A percentile compares a stretch with the other conserved stretches of the same genome.
Evolutionary conservation across 1,140 invertebrate species (phyloP).

Genomic region (Drosophila lowei): DNA sequence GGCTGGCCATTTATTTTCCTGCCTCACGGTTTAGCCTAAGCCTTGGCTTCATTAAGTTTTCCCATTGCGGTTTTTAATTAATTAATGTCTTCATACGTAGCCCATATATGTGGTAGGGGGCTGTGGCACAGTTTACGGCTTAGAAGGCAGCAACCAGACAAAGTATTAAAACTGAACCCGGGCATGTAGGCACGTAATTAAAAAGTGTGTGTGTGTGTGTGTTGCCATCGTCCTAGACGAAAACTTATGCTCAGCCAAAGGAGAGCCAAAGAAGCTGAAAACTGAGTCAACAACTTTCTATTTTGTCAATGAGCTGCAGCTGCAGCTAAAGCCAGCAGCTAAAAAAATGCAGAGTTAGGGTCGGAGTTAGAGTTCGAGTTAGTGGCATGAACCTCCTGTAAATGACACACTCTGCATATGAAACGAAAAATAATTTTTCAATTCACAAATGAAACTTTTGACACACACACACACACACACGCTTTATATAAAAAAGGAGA

Average conservation of each 20-base stretch:
- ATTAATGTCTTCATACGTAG: constrained; percentile 30
- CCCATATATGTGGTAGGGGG: neutral
- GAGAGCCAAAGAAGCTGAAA: constrained; percentile 55
- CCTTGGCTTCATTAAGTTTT: constrained; percentile 23
- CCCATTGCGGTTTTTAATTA: constrained; percentile 38
- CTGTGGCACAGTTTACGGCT: constrained; percentile 36
- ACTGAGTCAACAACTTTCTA: constrained; percentile 78
- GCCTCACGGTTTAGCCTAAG: constrained; percentile 8
- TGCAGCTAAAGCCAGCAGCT: constrained; percentile 29
- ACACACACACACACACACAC: constrained; percentile 41
- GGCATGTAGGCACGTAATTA: constrained; percentile 56
- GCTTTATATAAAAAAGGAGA: constrained; percentile 28
- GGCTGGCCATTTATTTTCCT: constrained; percentile 20
- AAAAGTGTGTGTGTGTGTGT: constrained; percentile 17
- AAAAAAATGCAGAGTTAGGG: neutral
- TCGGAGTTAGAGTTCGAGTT: constrained; percentile 11
- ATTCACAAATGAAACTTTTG: constrained; percentile 79
- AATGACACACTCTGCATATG: constrained; percentile 78
- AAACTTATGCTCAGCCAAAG: constrained; percentile 43
- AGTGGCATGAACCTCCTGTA: constrained; percentile 36
- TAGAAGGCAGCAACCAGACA: constrained; percentile 20
- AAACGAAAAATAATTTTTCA: constrained; percentile 77
- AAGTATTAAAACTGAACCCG: constrained; percentile 34
- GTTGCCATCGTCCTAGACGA: neutral
- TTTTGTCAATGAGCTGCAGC: constrained; percentile 70